phyloP scores from a whole-genome alignment of 1,140 invertebrate genomes.

The Drosophila bipectinata region DNA sequence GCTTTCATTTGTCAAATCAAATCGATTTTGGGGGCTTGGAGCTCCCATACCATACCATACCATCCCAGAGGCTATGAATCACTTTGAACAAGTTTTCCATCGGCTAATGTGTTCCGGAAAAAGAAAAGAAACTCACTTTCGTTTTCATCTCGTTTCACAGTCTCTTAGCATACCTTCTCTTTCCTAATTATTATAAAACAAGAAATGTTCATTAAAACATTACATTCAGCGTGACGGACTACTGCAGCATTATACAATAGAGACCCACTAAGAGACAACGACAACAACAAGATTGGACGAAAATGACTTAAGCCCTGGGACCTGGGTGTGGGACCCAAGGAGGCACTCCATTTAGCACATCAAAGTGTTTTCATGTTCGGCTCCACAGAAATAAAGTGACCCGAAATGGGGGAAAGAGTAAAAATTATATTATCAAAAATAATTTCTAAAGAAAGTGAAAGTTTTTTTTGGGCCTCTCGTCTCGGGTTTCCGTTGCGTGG shows the following conservation, averaged over 20 bases:
- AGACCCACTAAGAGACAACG: conserved; percentile 29
- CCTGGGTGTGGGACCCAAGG: conserved; percentile 18
- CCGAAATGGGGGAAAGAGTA: not conserved
- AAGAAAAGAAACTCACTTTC: conserved; percentile 65
- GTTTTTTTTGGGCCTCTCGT: conserved; percentile 50
- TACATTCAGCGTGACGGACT: conserved; percentile 65
- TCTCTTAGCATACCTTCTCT: conserved; percentile 15
- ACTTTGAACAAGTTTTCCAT: conserved; percentile 10
- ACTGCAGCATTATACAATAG: conserved; percentile 73
- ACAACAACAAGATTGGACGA: conserved; percentile 41
- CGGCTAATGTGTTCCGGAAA: conserved; percentile 7
- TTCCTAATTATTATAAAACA: conserved; percentile 74
- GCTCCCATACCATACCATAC: not conserved
- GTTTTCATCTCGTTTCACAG: conserved; percentile 43
- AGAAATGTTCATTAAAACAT: conserved; percentile 64
- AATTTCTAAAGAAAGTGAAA: conserved; percentile 80
- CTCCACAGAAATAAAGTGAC: not conserved
- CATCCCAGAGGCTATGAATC: not conserved
- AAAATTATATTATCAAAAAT: conserved; percentile 57
- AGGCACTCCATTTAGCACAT: conserved; percentile 69
- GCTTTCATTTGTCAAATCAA: conserved; percentile 41
- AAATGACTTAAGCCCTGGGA: conserved; percentile 28
- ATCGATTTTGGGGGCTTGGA: not conserved
- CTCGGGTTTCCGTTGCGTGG: conserved; percentile 14
- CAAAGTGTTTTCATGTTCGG: conserved; percentile 42